Evolutionary conservation across 2,888 invertebrate genomes (phyloP).

Genomic region (Macaria liturata): DNA sequence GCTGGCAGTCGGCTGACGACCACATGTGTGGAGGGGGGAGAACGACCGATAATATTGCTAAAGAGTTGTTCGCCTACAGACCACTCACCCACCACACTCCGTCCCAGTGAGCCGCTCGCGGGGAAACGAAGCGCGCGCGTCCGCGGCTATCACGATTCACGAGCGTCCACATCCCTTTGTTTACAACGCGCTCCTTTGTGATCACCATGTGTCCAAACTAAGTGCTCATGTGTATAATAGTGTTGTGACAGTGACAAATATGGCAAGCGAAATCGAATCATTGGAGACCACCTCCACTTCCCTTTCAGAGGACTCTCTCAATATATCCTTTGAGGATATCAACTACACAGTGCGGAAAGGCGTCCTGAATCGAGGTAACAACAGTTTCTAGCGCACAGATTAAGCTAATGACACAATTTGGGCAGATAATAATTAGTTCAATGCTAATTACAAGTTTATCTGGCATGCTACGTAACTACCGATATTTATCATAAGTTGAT

Average conservation of each 20-base stretch:
- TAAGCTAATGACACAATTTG: slow-evolving; percentile 20
- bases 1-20: slow-evolving; percentile 45
- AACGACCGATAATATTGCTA: slow-evolving; percentile 62
- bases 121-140: slow-evolving; percentile 14
- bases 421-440: slow-evolving; percentile 25
- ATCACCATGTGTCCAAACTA: slow-evolving; percentile 56
- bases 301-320: slow-evolving; percentile 75
- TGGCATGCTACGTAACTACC: slow-evolving; percentile 22
- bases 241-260: slow-evolving; percentile 54
- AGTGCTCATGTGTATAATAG: slow-evolving; percentile 41
- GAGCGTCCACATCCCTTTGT: slow-evolving; percentile 51
- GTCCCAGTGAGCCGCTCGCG: slow-evolving; percentile 39
- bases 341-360: slow-evolving; percentile 85
- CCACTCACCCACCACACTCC: too few species aligned
- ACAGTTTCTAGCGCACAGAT: slow-evolving; percentile 1
- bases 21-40: slow-evolving; percentile 59
- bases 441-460: slow-evolving; percentile 29
- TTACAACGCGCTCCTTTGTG: slow-evolving; percentile 68
- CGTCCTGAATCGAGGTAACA: slow-evolving; percentile 82
- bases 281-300: slow-evolving; percentile 70
- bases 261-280: slow-evolving; percentile 69
- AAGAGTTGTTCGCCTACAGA: slow-evolving; percentile 34
- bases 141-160: slow-evolving; percentile 12
- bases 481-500: slow-evolving; percentile 26
- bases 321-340: slow-evolving; percentile 87